These are phyloP conservation scores for Pseudobourletiella spinata DNA, from an alignment of 1,140 invertebrate species.

Conservation along the genomic window DNA sequence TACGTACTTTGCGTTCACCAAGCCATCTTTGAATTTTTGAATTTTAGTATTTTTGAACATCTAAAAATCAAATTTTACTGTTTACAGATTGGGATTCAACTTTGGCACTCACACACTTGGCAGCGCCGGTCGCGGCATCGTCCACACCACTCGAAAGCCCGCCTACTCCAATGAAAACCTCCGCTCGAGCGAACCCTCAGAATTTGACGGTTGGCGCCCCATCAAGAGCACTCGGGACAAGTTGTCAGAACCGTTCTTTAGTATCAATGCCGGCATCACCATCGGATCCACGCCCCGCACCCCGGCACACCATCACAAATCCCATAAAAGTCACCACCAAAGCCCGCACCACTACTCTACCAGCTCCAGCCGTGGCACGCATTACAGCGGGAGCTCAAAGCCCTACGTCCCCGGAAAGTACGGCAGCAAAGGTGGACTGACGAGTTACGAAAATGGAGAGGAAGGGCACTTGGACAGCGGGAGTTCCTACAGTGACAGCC, in stretches of 20 bases:
- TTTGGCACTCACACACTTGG: constrained; percentile 9
- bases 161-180: neutral
- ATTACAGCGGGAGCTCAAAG: constrained; percentile 18
- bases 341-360: too few relatives aligned
- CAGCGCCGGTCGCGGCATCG: neutral
- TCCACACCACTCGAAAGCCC: neutral
- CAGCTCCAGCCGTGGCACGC: neutral
- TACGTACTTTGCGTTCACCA: too few relatives aligned
- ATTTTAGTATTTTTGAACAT: too few relatives aligned
- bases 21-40: too few relatives aligned
- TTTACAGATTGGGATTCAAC: constrained; percentile 22
- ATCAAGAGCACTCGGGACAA: neutral
- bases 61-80: too few relatives aligned
- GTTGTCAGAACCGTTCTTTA: neutral
- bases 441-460: neutral
- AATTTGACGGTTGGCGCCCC: neutral
- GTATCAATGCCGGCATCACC: constrained; percentile 21
- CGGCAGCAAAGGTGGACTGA: neutral
- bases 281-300: constrained; percentile 10
- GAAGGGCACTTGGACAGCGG: neutral
- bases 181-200: neutral
- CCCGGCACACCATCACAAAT: neutral
- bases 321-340: too few relatives aligned
- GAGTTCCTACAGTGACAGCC: neutral
- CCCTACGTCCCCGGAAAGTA: constrained; percentile 16